phyloP scores from a whole-genome alignment of 2,888 invertebrate genomes.

The Graphium colonna region DNA sequence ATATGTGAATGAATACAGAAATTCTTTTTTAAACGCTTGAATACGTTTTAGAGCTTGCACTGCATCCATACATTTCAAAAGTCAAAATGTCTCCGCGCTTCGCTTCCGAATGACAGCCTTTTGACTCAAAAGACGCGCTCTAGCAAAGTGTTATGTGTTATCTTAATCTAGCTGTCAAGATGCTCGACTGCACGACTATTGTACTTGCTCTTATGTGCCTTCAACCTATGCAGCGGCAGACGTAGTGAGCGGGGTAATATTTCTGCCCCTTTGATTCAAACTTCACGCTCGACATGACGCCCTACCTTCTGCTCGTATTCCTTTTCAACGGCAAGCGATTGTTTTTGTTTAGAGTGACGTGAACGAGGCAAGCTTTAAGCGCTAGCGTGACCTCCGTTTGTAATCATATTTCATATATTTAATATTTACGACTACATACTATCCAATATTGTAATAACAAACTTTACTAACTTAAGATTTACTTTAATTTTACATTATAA shows the following conservation, averaged over 20 bases:
- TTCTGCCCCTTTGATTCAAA: conserved; percentile 55
- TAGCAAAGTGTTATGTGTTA: conserved; percentile 54
- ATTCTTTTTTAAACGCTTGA: not conserved
- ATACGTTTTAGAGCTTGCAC: not conserved
- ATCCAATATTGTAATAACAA: too few species aligned
- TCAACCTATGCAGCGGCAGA: conserved; percentile 42
- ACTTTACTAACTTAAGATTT: too few species aligned
- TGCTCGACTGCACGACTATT: conserved; percentile 46
- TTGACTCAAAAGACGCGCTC: conserved; percentile 39
- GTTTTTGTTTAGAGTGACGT: conserved; percentile 33
- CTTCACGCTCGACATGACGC: conserved; percentile 33
- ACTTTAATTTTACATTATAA: too few species aligned
- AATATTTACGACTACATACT: not conserved
- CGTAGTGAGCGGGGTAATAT: conserved; percentile 49
- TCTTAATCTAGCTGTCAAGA: conserved; percentile 63
- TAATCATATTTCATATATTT: not conserved
- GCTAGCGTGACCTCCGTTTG: conserved; percentile 1
- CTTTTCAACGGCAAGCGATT: conserved; percentile 42
- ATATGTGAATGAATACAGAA: not conserved
- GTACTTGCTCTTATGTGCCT: conserved; percentile 52
- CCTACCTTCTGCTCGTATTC: conserved; percentile 37
- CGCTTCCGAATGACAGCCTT: conserved; percentile 47
- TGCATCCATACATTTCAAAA: conserved; percentile 39
- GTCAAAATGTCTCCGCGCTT: conserved; percentile 40
- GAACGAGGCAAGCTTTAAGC: conserved; percentile 32